Evolutionary conservation across 2,113 vertebrate species (phyloP).

Genomic region (Chaetodon auriga): DNA sequence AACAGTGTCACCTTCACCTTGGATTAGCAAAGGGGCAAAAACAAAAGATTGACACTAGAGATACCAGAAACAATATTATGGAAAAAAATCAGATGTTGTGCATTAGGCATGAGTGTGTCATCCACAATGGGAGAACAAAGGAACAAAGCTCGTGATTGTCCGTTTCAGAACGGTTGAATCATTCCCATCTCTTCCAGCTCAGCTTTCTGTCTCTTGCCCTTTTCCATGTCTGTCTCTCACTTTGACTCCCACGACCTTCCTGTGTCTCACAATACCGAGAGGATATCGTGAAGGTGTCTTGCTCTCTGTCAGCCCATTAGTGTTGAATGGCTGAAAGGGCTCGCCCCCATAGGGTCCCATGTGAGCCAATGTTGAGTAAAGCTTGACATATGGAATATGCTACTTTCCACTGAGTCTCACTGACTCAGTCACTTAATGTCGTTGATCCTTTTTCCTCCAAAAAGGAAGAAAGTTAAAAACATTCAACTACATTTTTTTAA

Average conservation of each 20-base stretch:
- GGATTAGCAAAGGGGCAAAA: background rate
- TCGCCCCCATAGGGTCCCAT: conserved; percentile 35
- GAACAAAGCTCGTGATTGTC: background rate
- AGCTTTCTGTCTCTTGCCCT: conserved; percentile 3
- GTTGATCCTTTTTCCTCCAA: background rate
- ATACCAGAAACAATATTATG: background rate
- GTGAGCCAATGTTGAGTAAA: conserved; percentile 59
- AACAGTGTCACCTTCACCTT: conserved; percentile 33
- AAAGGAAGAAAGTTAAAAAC: background rate
- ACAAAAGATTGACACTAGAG: background rate
- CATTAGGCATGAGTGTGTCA: background rate
- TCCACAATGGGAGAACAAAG: background rate
- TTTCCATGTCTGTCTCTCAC: conserved; percentile 7
- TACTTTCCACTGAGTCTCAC: conserved; percentile 34
- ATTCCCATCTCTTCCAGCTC: conserved; percentile 10
- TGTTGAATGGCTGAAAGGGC: conserved; percentile 42
- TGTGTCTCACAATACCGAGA: conserved; percentile 18
- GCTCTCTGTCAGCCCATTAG: conserved; percentile 40
- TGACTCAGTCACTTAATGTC: background rate
- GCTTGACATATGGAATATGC: conserved; percentile 64
- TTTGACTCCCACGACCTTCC: conserved; percentile 5
- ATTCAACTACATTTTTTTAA: background rate
- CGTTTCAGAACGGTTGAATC: background rate
- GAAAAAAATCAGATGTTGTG: background rate
- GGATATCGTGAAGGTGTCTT: conserved; percentile 23